Evolutionary conservation across 2,797 vertebrate species (phyloP), one percentile per base, ranked within the genome.

Genomic region (Typhlichthys subterraneus): DNA sequence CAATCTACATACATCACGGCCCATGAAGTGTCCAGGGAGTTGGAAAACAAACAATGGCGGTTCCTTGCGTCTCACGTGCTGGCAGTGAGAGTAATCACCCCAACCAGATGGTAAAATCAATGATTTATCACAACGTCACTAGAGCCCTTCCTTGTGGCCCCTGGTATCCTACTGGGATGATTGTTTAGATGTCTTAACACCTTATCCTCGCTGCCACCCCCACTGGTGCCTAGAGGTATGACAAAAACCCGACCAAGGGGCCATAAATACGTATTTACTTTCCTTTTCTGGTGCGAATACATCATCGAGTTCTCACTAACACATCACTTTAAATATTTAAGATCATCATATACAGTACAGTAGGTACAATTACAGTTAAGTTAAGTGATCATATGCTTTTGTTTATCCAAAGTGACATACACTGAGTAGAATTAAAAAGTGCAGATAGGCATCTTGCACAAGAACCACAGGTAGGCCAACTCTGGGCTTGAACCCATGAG

Each of bases 91-190:
- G 72, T 79, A 81, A 85, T 87, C 70, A 60, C 61, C 69, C 57
- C 53, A 69, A 77, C 76, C 72, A 65, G 17, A 9, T 51, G 48
- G 65, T 66, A 49, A n/a, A 53, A 73, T 62, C 59, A n/a, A 63
- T 76, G 77, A 87, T 88, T 84, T 77, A 82, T 89, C 72, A 75
- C 79, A 53, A 61, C 73, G 70, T 68, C 75, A 66, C 83, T 70
- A 63, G 72, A 73, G 29, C 65, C 57, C 59, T 70, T 70, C 67
- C 73, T 69, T 12, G 67, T 45, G 74, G 59, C 64, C 63, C 63
- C 61, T 8, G 31, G 55, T 13, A 23, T 23, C 23, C 23, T 23
- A 23, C 23, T 23, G 23, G 23, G 23, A 61, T 48, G 5, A 45
- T 63, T 46, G 58, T 78, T 58, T 69, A 55, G 63, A 49, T 12